Conservation (phyloP, 2,888 invertebrate species). For the Rotaria macrura region DNA sequence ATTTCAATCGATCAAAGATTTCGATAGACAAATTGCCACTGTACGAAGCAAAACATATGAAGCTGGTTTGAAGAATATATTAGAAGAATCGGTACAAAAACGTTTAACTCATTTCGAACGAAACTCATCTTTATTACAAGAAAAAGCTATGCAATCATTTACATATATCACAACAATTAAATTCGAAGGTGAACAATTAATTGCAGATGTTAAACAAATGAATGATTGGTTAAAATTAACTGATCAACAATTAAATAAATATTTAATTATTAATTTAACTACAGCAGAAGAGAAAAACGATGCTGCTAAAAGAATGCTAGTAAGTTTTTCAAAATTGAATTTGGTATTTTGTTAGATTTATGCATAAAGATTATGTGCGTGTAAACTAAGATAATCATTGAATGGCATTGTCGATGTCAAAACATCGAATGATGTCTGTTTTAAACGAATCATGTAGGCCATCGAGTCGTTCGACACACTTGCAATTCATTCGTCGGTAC, state of each 20-base stretch:
- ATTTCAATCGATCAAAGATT: neutral
- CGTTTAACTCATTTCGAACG: neutral
- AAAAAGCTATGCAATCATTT: neutral
- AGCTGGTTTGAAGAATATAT: neutral
- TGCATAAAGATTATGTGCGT: too few relatives aligned
- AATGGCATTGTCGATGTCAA: too few relatives aligned
- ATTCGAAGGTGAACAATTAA: neutral
- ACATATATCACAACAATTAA: neutral
- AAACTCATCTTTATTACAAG: neutral
- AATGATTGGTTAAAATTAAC: constrained; percentile 18
- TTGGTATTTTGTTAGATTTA: too few relatives aligned
- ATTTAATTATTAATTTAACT: neutral
- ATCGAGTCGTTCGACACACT: too few relatives aligned
- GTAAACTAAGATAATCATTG: too few relatives aligned
- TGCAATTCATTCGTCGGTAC: too few relatives aligned
- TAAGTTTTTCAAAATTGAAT: neutral
- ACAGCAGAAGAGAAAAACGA: constrained; percentile 1
- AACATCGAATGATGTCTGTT: too few relatives aligned
- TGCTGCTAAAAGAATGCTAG: neutral
- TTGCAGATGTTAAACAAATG: neutral
- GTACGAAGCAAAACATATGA: neutral
- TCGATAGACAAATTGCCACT: neutral
- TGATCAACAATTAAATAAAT: constrained; percentile 5
- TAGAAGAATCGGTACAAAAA: neutral
- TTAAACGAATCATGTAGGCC: too few relatives aligned